Evolutionary conservation across 2,797 vertebrate species (phyloP), one percentile per base, ranked within the genome.

Genomic region (Phrynocephalus forsythii): DNA sequence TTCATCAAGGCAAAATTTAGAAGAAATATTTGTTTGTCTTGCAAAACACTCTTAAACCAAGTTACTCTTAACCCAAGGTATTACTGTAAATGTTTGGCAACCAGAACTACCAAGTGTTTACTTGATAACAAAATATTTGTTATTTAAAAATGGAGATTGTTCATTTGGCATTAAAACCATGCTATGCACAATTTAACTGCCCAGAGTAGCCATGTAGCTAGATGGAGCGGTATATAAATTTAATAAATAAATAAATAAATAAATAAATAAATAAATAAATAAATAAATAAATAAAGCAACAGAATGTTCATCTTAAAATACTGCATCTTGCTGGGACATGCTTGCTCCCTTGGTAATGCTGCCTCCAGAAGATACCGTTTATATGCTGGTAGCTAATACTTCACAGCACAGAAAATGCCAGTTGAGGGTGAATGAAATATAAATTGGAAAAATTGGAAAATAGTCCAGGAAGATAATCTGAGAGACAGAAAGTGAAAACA

Each of bases 341-440:
- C 90, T 95, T 92, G 78, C 76, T 90, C 93, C 94, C 75, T 88
- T 87, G 66, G 86, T 84, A 86, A 91, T 90, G 90, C 79, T 88
- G 89, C 81, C 87, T 76, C 83, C 89, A 72, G 33, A 50, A 80
- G 52, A 60, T 44, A 60, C 44, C 15, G 8, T n/a, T 63, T 68
- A 80, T 10, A 72, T 30, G 24, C 10, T 72, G n/a, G n/a, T 22
- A 83, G 5, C 68, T 28, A 75, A 30, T 84, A 30, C 33, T 76
- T 75, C 10, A 24, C 26, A 38, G 30, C 56, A 73, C 7, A 56
- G 68, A 60, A 71, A 82, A 82, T 68, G 16, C 26, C 38, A 13
- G 68, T 69, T 68, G 28, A 44, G 33, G 11, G 38, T 4, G 30
- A 84, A 16, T 30, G 15, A 7, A 20, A 44, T n/a, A 76, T 8